Evolutionary conservation across 2,113 vertebrate genomes (phyloP).

Genomic region (Epinephelus fuscoguttatus): DNA sequence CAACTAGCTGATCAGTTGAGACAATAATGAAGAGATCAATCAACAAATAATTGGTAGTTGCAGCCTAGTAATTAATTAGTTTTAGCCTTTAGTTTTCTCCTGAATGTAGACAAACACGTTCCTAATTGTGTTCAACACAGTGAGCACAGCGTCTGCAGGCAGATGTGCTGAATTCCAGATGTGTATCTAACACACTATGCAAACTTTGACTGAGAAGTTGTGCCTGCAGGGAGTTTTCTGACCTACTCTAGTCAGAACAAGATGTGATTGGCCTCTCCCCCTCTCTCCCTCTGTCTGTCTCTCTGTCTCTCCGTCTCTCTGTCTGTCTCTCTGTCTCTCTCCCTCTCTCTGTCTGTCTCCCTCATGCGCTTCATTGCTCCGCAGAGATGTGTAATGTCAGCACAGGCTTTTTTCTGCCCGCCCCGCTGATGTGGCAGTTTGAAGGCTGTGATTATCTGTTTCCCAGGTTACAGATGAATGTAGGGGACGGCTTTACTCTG

Average conservation of each 20-base stretch:
- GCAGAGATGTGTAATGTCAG: constrained; percentile 78
- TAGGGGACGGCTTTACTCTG: constrained; percentile 5
- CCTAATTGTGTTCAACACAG: background rate
- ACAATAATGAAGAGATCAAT: no score
- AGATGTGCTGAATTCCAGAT: constrained; percentile 10
- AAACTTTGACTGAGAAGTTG: constrained; percentile 12
- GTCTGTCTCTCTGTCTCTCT: constrained; percentile 15
- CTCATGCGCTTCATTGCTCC: constrained; percentile 69
- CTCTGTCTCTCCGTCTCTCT: background rate
- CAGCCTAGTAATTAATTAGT: background rate
- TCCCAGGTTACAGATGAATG: constrained; percentile 62
- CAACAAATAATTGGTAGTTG: no score
- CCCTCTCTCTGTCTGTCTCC: background rate
- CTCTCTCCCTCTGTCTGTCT: background rate
- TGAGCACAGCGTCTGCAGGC: background rate
- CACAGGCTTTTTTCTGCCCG: constrained; percentile 63
- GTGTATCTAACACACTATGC: background rate
- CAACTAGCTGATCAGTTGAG: no score
- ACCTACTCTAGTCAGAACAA: background rate
- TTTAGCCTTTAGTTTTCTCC: background rate
- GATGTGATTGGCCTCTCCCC: background rate
- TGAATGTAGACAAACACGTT: background rate
- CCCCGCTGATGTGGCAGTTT: constrained; percentile 79
- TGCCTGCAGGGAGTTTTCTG: constrained; percentile 29
- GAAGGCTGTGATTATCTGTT: constrained; percentile 64